A percentile compares a stretch with the other conserved stretches of the same genome.
These are phyloP conservation scores for Eubasilissa regina DNA, from an alignment of 1,140 invertebrate species.

Conservation along the genomic window DNA sequence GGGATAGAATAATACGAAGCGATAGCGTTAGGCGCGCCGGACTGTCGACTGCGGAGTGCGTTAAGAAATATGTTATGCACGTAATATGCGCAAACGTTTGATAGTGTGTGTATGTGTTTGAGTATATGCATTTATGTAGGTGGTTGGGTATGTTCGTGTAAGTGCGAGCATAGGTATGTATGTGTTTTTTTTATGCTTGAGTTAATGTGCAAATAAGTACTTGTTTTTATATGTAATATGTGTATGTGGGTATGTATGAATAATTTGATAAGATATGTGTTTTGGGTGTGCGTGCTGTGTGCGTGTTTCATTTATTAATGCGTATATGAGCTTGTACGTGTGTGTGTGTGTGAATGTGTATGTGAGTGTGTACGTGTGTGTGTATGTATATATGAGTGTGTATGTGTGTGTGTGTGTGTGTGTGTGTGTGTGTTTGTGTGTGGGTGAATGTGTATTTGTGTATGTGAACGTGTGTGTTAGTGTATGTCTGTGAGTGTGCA, in stretches of 20 bases:
- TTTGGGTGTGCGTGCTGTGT: conserved; percentile 2
- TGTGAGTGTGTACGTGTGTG: not conserved
- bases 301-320: not conserved
- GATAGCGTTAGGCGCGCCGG: too few relatives aligned
- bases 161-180: conserved; percentile 2
- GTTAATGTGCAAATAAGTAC: not conserved
- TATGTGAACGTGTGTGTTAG: not conserved
- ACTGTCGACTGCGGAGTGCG: too few relatives aligned
- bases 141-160: not conserved
- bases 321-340: not conserved
- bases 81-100: not conserved
- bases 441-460: not conserved
- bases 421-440: conserved; percentile 4
- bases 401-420: not conserved
- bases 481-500: not conserved
- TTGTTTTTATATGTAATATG: not conserved
- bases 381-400: conserved; percentile 1
- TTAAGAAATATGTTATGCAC: too few relatives aligned
- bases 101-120: not conserved
- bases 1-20: too few relatives aligned
- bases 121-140: not conserved
- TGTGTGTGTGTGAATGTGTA: conserved; percentile 5
- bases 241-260: conserved; percentile 1
- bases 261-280: not conserved
- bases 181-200: not conserved